Percentiles rank a stretch among this genome's conserved stretches.
Evolutionary conservation across 1,140 invertebrate species (phyloP).

Genomic region (Nasonia longicornis): DNA sequence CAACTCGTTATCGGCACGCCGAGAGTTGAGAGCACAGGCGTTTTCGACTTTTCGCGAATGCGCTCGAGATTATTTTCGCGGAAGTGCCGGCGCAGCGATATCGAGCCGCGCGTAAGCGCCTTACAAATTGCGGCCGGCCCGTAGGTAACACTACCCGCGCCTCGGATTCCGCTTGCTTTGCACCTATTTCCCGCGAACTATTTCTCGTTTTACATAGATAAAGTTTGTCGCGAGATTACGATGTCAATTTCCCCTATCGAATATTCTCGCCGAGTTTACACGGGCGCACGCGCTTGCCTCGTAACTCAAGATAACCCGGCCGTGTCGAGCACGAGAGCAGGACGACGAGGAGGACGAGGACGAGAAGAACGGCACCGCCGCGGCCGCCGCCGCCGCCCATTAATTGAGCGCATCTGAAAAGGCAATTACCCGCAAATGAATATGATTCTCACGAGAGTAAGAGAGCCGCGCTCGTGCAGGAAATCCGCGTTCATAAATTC

Average conservation of each 20-base stretch:
- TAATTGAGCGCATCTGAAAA: slow-evolving; percentile 34
- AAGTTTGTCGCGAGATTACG: slow-evolving; percentile 14
- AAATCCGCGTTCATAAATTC: slow-evolving; percentile 46
- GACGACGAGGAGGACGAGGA: too few relatives aligned
- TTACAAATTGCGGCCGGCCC: background rate
- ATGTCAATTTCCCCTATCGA: background rate
- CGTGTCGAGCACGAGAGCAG: too few relatives aligned
- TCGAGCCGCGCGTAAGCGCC: background rate
- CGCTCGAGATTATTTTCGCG: background rate
- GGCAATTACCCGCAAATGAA: slow-evolving; percentile 43
- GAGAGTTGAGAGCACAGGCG: background rate
- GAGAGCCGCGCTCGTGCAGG: slow-evolving; percentile 12
- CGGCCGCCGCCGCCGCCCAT: background rate
- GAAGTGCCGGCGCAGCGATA: slow-evolving; percentile 1
- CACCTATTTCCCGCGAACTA: background rate
- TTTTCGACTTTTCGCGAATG: slow-evolving; percentile 30
- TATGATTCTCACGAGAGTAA: slow-evolving; percentile 37
- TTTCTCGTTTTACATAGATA: background rate
- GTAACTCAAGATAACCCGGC: background rate
- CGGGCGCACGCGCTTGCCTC: background rate
- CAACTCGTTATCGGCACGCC: background rate
- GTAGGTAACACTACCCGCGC: background rate
- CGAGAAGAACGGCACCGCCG: background rate
- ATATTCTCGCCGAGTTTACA: background rate
- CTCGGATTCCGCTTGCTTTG: background rate